Evolutionary conservation across 1,140 invertebrate genomes (phyloP).

Genomic region (Pectinophora gossypiella): DNA sequence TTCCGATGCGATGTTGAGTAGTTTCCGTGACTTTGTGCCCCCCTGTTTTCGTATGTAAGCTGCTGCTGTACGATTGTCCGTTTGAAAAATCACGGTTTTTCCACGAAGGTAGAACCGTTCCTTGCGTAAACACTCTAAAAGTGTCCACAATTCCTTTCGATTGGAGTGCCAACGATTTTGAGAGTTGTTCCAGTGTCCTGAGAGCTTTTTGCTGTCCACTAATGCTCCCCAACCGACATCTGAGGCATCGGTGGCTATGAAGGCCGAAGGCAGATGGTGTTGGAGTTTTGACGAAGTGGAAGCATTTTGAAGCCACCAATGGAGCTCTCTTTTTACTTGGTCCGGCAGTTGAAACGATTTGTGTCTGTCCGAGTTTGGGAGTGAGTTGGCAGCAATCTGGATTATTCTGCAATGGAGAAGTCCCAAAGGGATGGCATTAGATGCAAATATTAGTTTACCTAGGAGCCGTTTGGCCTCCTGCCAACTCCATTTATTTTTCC

Average conservation of each 20-base stretch:
- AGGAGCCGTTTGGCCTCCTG: not conserved
- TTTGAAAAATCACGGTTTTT: not conserved
- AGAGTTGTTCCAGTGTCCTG: not conserved
- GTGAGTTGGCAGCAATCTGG: constrained; percentile 10
- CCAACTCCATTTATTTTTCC: not conserved
- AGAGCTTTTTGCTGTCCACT: not conserved
- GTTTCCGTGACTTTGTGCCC: not conserved
- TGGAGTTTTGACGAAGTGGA: constrained; percentile 10
- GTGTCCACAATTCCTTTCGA: not conserved
- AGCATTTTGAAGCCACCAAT: constrained; percentile 6
- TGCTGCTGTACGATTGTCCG: not conserved
- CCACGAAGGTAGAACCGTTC: not conserved
- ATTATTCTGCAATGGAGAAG: constrained; percentile 13
- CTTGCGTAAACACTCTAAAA: not conserved
- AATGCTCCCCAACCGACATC: constrained; percentile 13
- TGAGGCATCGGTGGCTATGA: constrained; percentile 31
- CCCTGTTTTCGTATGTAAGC: not conserved
- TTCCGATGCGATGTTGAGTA: not conserved
- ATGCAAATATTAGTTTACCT: not conserved
- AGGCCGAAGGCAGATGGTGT: constrained; percentile 13
- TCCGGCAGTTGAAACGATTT: not conserved
- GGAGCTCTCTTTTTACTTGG: not conserved
- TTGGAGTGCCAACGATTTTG: not conserved
- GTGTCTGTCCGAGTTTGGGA: constrained; percentile 2
- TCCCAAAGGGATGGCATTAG: not conserved